Evolutionary conservation across 1,140 invertebrate species (phyloP).

Genomic region (Teleogryllus occipitalis): DNA sequence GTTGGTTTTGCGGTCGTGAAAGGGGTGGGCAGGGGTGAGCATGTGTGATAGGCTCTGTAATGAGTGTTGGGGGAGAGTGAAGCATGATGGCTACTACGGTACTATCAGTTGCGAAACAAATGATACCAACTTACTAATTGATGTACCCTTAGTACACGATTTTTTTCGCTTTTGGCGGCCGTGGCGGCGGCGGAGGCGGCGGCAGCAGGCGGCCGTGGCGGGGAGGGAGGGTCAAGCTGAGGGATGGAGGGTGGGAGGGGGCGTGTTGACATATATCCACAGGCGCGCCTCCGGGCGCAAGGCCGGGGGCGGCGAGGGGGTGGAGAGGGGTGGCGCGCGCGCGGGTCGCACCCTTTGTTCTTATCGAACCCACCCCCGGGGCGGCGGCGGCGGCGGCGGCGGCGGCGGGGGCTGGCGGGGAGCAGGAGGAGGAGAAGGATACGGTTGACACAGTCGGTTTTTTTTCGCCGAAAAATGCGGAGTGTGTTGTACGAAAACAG

Average conservation of each 20-base stretch:
- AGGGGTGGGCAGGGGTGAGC: neutral
- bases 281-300: neutral
- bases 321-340: neutral
- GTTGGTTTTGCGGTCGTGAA: neutral
- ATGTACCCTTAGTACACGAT: slow-evolving; percentile 4
- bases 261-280: neutral
- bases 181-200: neutral
- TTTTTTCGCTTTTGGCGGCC: neutral
- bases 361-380: neutral
- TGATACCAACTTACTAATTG: slow-evolving; percentile 5
- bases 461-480: neutral
- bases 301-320: too few species aligned
- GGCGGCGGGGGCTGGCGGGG: too few species aligned
- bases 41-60: neutral
- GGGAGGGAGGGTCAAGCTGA: neutral
- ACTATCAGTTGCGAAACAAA: neutral
- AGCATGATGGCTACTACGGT: neutral
- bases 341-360: neutral
- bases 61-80: slow-evolving; percentile 3
- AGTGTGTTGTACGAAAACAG: neutral
- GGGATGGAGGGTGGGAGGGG: neutral
- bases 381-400: too few species aligned
- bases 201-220: neutral
- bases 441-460: neutral
- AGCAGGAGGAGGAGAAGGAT: neutral